Base-by-base conservation (phyloP, 2,888 invertebrate species). In the Phalangium opilio region DNA sequence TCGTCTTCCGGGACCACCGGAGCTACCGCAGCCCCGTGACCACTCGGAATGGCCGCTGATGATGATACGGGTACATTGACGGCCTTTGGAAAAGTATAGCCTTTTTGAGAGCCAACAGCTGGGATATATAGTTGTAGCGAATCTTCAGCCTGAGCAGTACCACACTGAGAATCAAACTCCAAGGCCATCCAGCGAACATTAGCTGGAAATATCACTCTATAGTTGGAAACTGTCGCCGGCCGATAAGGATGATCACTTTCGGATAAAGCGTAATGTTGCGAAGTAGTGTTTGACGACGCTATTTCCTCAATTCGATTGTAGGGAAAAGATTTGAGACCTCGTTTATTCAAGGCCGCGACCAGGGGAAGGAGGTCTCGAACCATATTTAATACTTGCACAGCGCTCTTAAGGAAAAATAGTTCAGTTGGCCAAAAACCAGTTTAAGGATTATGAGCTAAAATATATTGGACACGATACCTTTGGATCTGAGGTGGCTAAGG, bases 181-280 rank as follows among this genome's bases (percentile, higher is more conserved):
- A 96, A 69, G 12, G 84, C 83, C 62, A 96, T 73, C 85, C 93
- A 93, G 55, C 84, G 81, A 1, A 96, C 86, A 55, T 75, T 75
- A 2, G 80, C 72, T 0, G 93, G 90, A 68, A 96, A 95, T 36
- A 79, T 73, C 8, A 93, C 83, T 80, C 79, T 76, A 67, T 83
- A 86, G 63, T 85, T 84, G 36, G 81, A 78, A 32, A 90, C 81
- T 15, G 81, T 75, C 1, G 89, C 81, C 36, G 86, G 81, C 65
- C 84, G 84, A 67, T 96, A 96, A 0, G 96, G 96, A 72, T 96
- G 96, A 36, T 91, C 90, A 64, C 91, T 91, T 69, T 96, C 95
- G 1, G 91, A 78, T 73, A 86, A 79, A 3, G 87, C 83, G 64
- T 86, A 90, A 68, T 85, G 84, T 61, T 81, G 79, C 50, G 85